Evolutionary conservation across 2,888 invertebrate species (phyloP), one percentile per base, ranked within the genome.

Genomic region (Eulithis prunata): DNA sequence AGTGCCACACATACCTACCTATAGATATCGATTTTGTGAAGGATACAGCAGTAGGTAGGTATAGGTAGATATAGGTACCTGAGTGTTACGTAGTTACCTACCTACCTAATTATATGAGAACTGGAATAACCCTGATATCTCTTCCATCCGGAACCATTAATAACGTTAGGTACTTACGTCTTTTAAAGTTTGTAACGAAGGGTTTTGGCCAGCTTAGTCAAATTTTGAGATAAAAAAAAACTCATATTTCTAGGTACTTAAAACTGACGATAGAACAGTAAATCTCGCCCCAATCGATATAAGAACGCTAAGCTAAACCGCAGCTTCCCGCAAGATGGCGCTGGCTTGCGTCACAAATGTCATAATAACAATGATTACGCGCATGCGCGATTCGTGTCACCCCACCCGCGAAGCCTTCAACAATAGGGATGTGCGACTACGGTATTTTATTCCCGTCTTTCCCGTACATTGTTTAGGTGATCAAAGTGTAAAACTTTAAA

Each of bases 281-380:
- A 69, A 59, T 72, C 68, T 65, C 73, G 74, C 74, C 77, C 54
- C 65, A 64, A 69, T 59, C 63, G 68, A 55, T 52, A 66, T 71
- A 74, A 84, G 83, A 84, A 86, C 79, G 74, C 65, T 76, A 72
- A 77, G 73, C 64, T 76, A 71, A 76, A 75, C 78, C 71, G 70
- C 81, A 75, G 80, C 84, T 83, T 84, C 80, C 83, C 82, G 78
- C 77, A 78, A 81, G 74, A 79, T 79, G 78, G 75, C 77, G 77
- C 52, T 61, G 72, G 73, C 74, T 87, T 87, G 79, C 85, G 76
- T 84, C 83, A 86, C 77, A 73, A 78, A 81, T 82, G 80, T 74
- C 82, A 84, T 85, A 86, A 85, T 84, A 79, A 78, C 79, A 77
- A 82, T 83, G 80, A 81, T 85, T 84, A 82, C 76, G 76, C 64